Base-by-base conservation (phyloP, 1,140 invertebrate genomes). In the Caenorhabditis inopinata region DNA sequence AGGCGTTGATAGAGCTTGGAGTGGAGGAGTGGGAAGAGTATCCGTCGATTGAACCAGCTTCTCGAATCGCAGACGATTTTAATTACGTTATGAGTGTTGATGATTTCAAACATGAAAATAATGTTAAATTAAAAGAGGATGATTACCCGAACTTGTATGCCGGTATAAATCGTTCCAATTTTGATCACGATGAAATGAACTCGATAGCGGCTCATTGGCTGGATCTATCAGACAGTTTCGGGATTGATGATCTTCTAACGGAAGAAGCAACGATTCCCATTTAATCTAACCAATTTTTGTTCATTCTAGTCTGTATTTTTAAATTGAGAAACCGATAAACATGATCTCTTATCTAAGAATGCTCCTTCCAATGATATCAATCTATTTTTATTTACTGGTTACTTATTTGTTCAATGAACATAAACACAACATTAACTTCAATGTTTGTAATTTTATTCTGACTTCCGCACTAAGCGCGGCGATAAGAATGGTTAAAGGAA, bases 31-130 rank as follows among this genome's bases (percentile, higher is more conserved):
- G 58, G 58, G 32, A 68, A 12, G 29, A 35, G 18, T 68, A 68
- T 68, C 58, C 58, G 38, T 32, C 58, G n/a, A 68, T 68, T 68
- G 58, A 68, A 38, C 32, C 25, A 11, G 58, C 58, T 68, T 68
- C 58, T 21, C 1, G 58, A 38, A 68, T 62, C n/a, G 53, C 5
- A 21, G 58, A 68, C n/a, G 58, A 68, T 21, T 68, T 32, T 9
- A 32, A 21, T 38, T 21, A 21, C 21, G 23, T 12, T 5, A 5
- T 42, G 3, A 68, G 29, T n/a, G 7, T 11, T 14, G 58, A 68
- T 18, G 58, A 68, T 7, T 68, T 68, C 58, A 6, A 35, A 9
- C n/a, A 68, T 4, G 58, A 68, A 25, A 9, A 5, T 38, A 32
- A 68, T 68, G 58, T 68, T 2, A n/a, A 32, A 21, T 42, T 68